Conservation (phyloP, 2,797 vertebrate species). For the Garrulus glandarius region DNA sequence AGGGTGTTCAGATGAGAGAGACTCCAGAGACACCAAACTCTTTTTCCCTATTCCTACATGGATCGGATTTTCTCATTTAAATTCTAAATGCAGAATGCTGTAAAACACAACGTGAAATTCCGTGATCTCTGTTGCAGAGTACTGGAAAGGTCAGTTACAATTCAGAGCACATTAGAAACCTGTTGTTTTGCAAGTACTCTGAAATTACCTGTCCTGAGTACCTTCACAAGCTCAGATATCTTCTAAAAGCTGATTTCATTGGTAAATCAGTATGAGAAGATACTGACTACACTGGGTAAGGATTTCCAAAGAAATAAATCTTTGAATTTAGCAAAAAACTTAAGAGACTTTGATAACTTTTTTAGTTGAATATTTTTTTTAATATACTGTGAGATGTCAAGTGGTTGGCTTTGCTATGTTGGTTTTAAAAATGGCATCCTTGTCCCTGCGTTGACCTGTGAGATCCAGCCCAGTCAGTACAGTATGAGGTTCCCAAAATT, state of each 20-base stretch:
- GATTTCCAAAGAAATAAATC: neutral
- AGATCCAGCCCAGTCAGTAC: neutral
- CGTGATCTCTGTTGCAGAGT: neutral
- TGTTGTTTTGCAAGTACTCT: neutral
- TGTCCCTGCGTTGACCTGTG: constrained; percentile 18
- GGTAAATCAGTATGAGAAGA: neutral
- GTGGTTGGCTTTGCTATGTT: neutral
- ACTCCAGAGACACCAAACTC: neutral
- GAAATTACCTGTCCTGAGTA: neutral
- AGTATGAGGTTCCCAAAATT: neutral
- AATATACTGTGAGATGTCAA: neutral
- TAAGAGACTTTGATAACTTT: neutral
- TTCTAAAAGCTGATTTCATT: neutral
- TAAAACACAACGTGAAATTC: neutral
- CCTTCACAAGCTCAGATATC: neutral
- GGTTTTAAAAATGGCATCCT: neutral
- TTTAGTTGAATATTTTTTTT: neutral
- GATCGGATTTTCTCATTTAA: neutral
- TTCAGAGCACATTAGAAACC: neutral
- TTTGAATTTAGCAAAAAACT: neutral
- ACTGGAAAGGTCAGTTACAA: fast-evolving
- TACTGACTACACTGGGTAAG: neutral
- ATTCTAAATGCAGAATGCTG: neutral
- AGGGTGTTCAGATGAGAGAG: neutral
- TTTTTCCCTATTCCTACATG: neutral